These are phyloP conservation scores for Trypoxylus dichotomus DNA, from an alignment of 1,140 invertebrate species.

Conservation along the genomic window DNA sequence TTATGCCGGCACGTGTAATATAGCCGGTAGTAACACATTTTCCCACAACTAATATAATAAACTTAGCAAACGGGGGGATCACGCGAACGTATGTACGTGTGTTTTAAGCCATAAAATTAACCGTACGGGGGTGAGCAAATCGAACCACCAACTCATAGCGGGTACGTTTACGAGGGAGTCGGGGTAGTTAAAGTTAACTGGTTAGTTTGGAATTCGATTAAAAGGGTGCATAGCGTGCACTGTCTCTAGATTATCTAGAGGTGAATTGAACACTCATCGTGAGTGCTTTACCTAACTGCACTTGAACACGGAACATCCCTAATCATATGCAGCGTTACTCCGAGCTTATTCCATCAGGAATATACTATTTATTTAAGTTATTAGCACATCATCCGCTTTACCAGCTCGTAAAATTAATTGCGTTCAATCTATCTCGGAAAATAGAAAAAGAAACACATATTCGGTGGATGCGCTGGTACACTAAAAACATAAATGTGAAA, in stretches of 20 bases:
- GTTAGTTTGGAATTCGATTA: conserved; percentile 23
- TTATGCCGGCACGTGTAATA: conserved; percentile 18
- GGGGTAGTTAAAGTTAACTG: conserved; percentile 20
- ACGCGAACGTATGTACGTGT: conserved; percentile 9
- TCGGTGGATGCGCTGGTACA: not conserved
- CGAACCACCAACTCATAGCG: conserved; percentile 1
- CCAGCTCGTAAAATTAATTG: not conserved
- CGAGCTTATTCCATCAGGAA: not conserved
- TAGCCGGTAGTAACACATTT: not conserved
- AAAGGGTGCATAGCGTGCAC: conserved; percentile 21
- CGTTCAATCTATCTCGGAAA: not conserved
- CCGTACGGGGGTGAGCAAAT: conserved; percentile 9
- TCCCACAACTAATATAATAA: conserved; percentile 21
- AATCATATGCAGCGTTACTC: conserved; percentile 6
- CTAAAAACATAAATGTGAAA: no score
- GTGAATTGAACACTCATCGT: conserved; percentile 20
- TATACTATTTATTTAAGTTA: conserved; percentile 12
- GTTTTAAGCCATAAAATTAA: conserved; percentile 21
- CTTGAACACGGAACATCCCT: conserved; percentile 11
- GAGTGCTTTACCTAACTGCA: conserved; percentile 16
- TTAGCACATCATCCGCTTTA: not conserved
- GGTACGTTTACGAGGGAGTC: not conserved
- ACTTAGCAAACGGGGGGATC: not conserved
- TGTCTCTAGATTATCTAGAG: conserved; percentile 21
- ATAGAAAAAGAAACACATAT: no score